Percentiles rank a stretch among this genome's conserved stretches.
Evolutionary conservation across 2,113 vertebrate genomes (phyloP).

Genomic region (Bubo bubo): DNA sequence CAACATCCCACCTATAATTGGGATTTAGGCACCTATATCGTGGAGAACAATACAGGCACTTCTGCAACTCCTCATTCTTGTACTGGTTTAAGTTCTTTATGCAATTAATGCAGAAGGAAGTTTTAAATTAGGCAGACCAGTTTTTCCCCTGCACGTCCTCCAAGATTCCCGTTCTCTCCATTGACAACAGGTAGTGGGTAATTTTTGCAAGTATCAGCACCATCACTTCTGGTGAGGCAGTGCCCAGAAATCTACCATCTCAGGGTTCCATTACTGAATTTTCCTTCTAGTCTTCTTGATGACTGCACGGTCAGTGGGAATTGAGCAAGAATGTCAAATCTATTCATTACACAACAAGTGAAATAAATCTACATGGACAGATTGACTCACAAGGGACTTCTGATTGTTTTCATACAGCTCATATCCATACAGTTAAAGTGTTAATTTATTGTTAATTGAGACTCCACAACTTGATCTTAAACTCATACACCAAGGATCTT

Average conservation of each 20-base stretch:
- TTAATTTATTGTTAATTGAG: not conserved
- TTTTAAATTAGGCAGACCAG: not conserved
- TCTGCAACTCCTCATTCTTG: not conserved
- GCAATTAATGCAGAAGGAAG: not conserved
- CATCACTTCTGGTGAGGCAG: not conserved
- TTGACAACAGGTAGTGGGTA: not conserved
- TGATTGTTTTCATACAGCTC: not conserved
- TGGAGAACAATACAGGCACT: not conserved
- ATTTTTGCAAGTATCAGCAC: accelerated
- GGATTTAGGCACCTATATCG: not conserved
- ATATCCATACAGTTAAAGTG: not conserved
- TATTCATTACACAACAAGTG: not conserved
- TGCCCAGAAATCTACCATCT: not conserved
- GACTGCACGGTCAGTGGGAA: not conserved
- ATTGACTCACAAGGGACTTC: not conserved
- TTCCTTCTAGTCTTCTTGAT: not conserved
- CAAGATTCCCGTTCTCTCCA: not conserved
- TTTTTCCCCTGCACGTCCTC: not conserved
- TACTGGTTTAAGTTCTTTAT: not conserved
- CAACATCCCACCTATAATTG: not conserved
- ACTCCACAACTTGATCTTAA: not conserved
- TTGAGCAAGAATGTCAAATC: not conserved
- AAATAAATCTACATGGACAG: not conserved
- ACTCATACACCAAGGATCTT: not conserved
- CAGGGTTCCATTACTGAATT: not conserved